phyloP scores from a whole-genome alignment of 2,797 vertebrate genomes.

The Enteromius afrohamiltoni region DNA sequence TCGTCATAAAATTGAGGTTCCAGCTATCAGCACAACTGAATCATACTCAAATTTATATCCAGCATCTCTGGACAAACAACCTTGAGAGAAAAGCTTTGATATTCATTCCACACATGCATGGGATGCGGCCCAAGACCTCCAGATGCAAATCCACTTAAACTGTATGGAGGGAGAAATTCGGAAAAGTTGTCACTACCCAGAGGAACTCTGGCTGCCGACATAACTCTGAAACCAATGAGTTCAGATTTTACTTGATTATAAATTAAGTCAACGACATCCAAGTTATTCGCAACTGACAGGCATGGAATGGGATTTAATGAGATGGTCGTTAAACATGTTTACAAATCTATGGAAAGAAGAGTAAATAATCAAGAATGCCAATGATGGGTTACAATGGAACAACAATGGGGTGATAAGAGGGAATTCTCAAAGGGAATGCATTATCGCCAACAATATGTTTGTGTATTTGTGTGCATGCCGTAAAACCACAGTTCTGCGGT shows the following conservation, averaged over 20 bases:
- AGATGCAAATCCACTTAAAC: constrained; percentile 55
- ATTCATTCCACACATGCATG: constrained; percentile 40
- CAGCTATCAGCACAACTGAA: constrained; percentile 34
- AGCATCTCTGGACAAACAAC: constrained; percentile 43
- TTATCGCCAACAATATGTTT: constrained; percentile 5
- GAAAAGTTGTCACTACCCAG: constrained; percentile 27
- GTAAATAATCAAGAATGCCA: neutral
- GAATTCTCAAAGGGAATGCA: neutral
- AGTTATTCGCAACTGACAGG: constrained; percentile 14
- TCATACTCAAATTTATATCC: constrained; percentile 22
- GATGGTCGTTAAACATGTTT: constrained; percentile 24
- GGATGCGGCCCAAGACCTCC: constrained; percentile 39
- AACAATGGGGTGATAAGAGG: neutral
- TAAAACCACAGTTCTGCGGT: constrained; percentile 22
- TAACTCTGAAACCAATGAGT: constrained; percentile 38
- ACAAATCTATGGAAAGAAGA: constrained; percentile 6
- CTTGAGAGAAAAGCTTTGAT: constrained; percentile 36
- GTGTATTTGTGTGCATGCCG: constrained; percentile 3
- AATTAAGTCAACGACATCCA: constrained; percentile 23
- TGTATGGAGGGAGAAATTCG: constrained; percentile 9
- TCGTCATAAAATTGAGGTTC: constrained; percentile 29
- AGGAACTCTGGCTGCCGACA: constrained; percentile 26
- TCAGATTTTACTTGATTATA: constrained; percentile 30
- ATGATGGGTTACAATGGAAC: neutral
- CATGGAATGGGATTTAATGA: neutral